phyloP scores from a whole-genome alignment of 2,888 invertebrate species.

The Epistrophe grossulariae region DNA sequence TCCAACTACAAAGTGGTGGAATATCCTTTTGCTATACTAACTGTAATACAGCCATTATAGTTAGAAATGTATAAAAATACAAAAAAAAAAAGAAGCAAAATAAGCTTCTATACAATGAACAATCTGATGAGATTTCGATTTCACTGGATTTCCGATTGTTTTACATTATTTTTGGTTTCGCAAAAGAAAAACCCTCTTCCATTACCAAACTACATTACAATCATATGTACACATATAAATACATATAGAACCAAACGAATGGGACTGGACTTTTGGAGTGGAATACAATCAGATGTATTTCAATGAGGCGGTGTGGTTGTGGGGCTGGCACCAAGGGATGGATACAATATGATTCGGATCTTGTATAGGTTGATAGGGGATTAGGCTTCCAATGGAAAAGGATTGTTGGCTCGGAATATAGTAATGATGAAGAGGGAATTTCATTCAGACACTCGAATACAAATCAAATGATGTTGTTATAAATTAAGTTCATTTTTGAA shows the following conservation, averaged over 20 bases:
- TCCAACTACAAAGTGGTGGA: conserved; percentile 23
- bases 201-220: neutral
- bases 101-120: conserved; percentile 54
- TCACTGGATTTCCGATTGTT: conserved; percentile 63
- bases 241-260: neutral
- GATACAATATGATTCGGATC: conserved; percentile 47
- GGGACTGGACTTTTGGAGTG: conserved; percentile 13
- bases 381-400: conserved; percentile 57
- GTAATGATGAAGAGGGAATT: conserved; percentile 52
- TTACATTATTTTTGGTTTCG: conserved; percentile 61
- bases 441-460: conserved; percentile 32
- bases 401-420: conserved; percentile 41
- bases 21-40: conserved; percentile 18
- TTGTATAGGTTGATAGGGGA: conserved; percentile 58
- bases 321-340: neutral
- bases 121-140: conserved; percentile 67
- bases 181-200: neutral
- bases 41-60: neutral
- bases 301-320: neutral
- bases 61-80: neutral
- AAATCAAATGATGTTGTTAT: conserved; percentile 40
- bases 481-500: conserved; percentile 26
- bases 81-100: conserved; percentile 20
- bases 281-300: conserved; percentile 20
- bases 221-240: neutral